These are phyloP conservation scores for Leptinotarsa undecemlineata DNA, from an alignment of 1,140 invertebrate species.

Conservation along the genomic window DNA sequence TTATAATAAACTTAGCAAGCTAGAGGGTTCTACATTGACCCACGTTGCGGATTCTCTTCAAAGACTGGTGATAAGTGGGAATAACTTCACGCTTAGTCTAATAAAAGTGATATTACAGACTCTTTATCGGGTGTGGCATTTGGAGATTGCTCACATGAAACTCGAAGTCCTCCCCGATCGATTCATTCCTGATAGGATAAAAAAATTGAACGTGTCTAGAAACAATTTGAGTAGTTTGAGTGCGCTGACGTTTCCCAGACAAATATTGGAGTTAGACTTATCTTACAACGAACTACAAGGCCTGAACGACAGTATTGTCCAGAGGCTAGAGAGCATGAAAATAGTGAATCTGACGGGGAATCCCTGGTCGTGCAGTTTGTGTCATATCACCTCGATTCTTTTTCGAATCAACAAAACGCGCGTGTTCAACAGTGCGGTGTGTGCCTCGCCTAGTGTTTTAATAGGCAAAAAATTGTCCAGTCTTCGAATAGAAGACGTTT, in stretches of 20 bases:
- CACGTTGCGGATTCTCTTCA: conserved; percentile 65
- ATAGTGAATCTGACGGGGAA: conserved; percentile 63
- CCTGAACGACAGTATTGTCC: conserved; percentile 61
- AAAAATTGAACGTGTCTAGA: conserved; percentile 62
- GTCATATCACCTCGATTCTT: conserved; percentile 60
- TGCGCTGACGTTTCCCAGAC: conserved; percentile 55
- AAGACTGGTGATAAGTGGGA: conserved; percentile 70
- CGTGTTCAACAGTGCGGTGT: conserved; percentile 45
- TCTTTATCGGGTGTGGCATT: conserved; percentile 60
- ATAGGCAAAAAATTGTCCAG: conserved; percentile 41
- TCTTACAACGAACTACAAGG: conserved; percentile 65
- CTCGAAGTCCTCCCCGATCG: conserved; percentile 60
- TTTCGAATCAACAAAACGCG: conserved; percentile 55
- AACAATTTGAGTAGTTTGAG: conserved; percentile 54
- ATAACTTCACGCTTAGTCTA: conserved; percentile 56
- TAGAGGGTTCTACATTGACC: conserved; percentile 64
- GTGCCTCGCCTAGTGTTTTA: conserved; percentile 49
- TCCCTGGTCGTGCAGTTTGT: conserved; percentile 69
- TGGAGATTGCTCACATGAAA: conserved; percentile 64
- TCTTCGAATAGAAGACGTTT: conserved; percentile 45
- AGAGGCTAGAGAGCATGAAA: conserved; percentile 60
- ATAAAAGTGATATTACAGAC: conserved; percentile 61
- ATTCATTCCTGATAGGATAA: conserved; percentile 59
- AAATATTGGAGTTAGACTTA: conserved; percentile 64
- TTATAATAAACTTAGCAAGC: conserved; percentile 71